Base-by-base conservation (phyloP, 2,888 invertebrate genomes). In the Drosophila yooni region DNA sequence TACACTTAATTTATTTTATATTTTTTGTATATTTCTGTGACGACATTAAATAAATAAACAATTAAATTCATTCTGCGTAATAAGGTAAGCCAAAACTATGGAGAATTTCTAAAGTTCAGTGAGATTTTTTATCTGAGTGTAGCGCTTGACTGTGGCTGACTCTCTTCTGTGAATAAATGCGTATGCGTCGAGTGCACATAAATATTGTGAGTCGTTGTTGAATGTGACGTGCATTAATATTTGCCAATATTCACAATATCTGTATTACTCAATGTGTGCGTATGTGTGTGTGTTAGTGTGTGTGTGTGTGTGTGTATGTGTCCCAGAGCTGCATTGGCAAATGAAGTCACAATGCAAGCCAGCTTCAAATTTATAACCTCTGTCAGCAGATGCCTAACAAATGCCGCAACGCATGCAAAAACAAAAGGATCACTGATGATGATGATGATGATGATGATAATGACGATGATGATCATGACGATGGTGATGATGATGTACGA, bases 161-260 rank as follows among this genome's bases (percentile, higher is more conserved):
- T 71, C 60, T 76, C 52, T 11, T 33, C 50, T 65, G 64, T 70
- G 64, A 58, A 76, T 73, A 74, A 78, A 69, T 67, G 74, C 74
- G 70, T 76, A 76, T 74, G 77, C 73, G 66, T 57, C 34, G 66
- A 76, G 56, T 76, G 68, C 70, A 70, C 56, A 68, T 56, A 73
- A 59, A 69, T 66, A 67, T 68, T 75, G 54, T 60, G 57, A 72
- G 59, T 64, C 60, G n/a, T 56, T 7, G 25, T 81, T 81, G 79
- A 60, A 57, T 69, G 73, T 74, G 79, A 75, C 83, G 74, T 80
- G 82, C 76, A 85, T 85, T 86, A 86, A 86, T 81, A 85, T 81
- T 84, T 77, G 69, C 68, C 74, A 74, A 89, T 88, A 75, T 79
- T 76, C 62, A 60, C 81, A 83, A 74, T 59, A 57, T 63, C 50